Evolutionary conservation across 2,797 vertebrate species (phyloP).

Genomic region (Linurgus olivaceus): DNA sequence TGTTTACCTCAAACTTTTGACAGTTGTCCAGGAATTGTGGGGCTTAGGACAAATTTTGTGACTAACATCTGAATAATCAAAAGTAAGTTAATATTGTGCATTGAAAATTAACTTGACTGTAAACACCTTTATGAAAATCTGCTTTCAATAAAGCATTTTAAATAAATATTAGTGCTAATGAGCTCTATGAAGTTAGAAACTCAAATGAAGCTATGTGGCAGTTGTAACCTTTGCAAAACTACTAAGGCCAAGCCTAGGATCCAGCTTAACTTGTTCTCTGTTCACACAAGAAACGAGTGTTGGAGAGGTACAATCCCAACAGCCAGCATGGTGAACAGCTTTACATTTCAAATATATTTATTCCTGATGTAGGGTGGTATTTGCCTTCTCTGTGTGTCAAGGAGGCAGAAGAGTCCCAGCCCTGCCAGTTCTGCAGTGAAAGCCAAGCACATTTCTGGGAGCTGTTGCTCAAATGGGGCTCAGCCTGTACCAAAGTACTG

Average conservation of each 20-base stretch:
- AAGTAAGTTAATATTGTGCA: rapidly evolving
- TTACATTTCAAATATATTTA: not conserved
- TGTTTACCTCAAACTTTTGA: not conserved
- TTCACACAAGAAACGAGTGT: not conserved
- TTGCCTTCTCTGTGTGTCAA: not conserved
- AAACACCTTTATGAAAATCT: not conserved
- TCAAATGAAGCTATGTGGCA: not conserved
- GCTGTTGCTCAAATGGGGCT: not conserved
- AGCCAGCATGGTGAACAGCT: not conserved
- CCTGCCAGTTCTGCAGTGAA: not conserved
- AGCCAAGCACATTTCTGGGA: rapidly evolving
- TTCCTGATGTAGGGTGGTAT: not conserved
- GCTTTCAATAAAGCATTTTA: not conserved
- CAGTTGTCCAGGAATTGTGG: not conserved
- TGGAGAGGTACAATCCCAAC: not conserved
- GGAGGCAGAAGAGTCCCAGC: not conserved
- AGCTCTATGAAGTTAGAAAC: not conserved
- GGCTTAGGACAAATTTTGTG: not conserved
- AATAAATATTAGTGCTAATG: not conserved
- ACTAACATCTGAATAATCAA: not conserved
- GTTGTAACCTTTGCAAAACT: not conserved
- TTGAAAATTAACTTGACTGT: not conserved
- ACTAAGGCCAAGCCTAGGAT: not conserved
- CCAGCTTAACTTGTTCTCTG: not conserved
- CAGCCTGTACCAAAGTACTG: not conserved